Evolutionary conservation across 1,140 invertebrate species (phyloP), one percentile per base, ranked within the genome.

Genomic region (Amphibalanus amphitrite): DNA sequence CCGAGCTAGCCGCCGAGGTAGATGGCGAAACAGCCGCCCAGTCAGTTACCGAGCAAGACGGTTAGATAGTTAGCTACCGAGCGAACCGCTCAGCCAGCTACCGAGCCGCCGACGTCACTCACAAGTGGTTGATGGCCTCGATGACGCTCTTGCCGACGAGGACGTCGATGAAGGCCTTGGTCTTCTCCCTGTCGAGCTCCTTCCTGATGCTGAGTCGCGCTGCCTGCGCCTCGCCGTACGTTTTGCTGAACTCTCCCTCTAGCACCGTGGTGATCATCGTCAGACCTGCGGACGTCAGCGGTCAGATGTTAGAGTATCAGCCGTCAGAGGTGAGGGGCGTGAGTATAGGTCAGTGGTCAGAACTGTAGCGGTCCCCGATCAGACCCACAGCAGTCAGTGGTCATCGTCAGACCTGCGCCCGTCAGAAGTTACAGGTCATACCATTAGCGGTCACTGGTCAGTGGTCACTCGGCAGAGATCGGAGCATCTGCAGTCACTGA

Each of bases 151-250:
- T 85, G 0, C 93, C 84, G 0, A 98, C 91, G 28, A 98, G 80
- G 67, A 97, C 91, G 78, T 99, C 95, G 25, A 91, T 90, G 81
- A 99, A 99, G 69, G 96, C 97, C 82, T 98, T 98, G 0, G 98
- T 93, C 77, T 89, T 90, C 79, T 97, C 93, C 76, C 95, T 90
- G 64, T 92, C 89, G 86, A 97, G 94, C 65, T 88, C 86, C 76
- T 89, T 88, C 40, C 88, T 84, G 20, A 98, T 81, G 74, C 86
- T 89, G 78, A 91, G 87, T 78, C 91, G 94, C 0, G 93, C 93
- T 0, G 90, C 88, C 71, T 88, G 82, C 0, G 91, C 89, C 79
- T 97, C 91, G 15, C 89, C 88, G 70, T 79, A 80, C 69, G 77
- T 79, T 33, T 84, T 79, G 29, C 76, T 76, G 72, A 80, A 85